Base-by-base conservation (phyloP, 2,888 invertebrate genomes). In the Polymixis lichenea region DNA sequence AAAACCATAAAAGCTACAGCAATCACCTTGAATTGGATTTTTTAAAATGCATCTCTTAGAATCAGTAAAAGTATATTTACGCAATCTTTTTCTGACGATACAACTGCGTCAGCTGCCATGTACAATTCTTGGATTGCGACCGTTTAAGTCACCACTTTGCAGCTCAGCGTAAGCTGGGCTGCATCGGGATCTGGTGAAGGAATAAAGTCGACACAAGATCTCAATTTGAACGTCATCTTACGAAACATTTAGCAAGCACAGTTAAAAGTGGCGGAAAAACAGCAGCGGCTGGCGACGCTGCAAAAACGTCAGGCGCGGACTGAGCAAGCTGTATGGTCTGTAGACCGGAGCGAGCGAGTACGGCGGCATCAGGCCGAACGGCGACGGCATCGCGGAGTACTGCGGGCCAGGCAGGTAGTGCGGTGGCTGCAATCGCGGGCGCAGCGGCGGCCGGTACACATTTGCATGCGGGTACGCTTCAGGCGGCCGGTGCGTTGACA, bases 241-340 rank as follows among this genome's bases (percentile, higher is more conserved):
- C 4, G 22, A 38, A 61, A 28, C 38, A 65, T 55, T 56, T n/a
- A 15, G n/a, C 22, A 32, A 61, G n/a, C 19, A 17, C 0, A 53
- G 22, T 69, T 51, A 81, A 69, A 56, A 78, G 17, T 69, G 65
- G 9, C 56, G 60, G 38, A 56, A 66, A 66, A 81, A 49, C 5
- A 81, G 22, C 0, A 72, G n/a, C 13, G 82, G 82, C 6, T 49
- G 56, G 4, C 43, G 77, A n/a, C 58, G 72, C 17, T 66, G 77
- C 62, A 66, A 19, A 17, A 62, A 38, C 13, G 49, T 43, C 6
- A 70, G 5, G 9, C 55, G 58, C 1, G 85, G 77, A 28, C 61
- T 3, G 25, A 70, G 0, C 32, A 66, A 17, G 8, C 32, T 49
- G 17, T 76, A 0, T 11, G 81, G 82, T 9, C 69, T 28, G 15